Evolutionary conservation across 2,113 vertebrate genomes (phyloP), one percentile per base, ranked within the genome.

Genomic region (Actenoides hombroni): DNA sequence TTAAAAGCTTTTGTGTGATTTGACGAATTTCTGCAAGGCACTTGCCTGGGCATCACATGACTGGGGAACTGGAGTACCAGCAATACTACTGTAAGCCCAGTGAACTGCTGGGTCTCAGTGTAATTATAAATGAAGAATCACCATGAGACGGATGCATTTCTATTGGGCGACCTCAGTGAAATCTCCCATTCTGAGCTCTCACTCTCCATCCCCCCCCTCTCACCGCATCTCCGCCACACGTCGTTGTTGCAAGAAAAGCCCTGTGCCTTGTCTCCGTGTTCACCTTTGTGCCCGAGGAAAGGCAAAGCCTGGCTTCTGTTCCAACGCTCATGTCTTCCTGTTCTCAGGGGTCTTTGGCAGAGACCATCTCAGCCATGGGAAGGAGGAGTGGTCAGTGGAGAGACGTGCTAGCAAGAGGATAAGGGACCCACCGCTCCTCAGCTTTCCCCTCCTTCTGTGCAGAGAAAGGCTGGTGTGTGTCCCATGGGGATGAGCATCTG

Each of bases 261-360:
- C 73, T 6, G 31, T 37, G 21, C 35, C 25, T 17, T 42, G 26
- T 57, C 37, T 21, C 33, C 1, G 2, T 10, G 59, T 65, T 56
- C 33, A 20, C 33, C 19, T 53, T 46, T 68, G 33, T 54, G 37
- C 33, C 23, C 10, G 33, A 44, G 61, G 53, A 42, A 40, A 42
- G 64, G 33, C 48, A n/a, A 11, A 12, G 31, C 39, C 33, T 26
- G 64, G 39, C 28, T 54, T 44, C 53, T 53, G 40, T 64, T 54
- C 29, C 63, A 17, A 5, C 2, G 5, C 25, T 69, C 24, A 0
- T 9, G 5, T 46, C 29, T 54, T 42, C n/a, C n/a, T 10, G 2
- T 17, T 14, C 4, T 26, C 21, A 16, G 29, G 16, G 31, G 56
- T 46, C 40, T 78, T 13, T 26, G 64, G 39, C 10, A n/a, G 64